These are phyloP conservation scores for Troides aeacus DNA, from an alignment of 2,888 invertebrate genomes.

Conservation along the genomic window DNA sequence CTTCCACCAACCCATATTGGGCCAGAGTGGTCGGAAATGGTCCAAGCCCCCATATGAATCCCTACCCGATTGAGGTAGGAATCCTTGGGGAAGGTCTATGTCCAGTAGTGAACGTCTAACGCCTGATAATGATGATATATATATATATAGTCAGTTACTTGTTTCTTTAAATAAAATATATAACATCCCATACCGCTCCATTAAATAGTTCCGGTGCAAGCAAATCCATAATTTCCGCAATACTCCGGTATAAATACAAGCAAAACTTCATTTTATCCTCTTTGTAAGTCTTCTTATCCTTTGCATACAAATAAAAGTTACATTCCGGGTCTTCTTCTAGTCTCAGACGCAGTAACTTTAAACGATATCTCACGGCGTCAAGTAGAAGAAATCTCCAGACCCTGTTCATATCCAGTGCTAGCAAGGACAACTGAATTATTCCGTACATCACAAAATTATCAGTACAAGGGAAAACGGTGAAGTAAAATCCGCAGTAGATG, in stretches of 20 bases:
- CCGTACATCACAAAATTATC: constrained; percentile 41
- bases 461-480: constrained; percentile 45
- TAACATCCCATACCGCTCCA: constrained; percentile 49
- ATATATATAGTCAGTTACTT: neutral
- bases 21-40: too few relatives aligned
- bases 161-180: neutral
- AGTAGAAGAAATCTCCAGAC: constrained; percentile 54
- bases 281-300: constrained; percentile 52
- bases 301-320: constrained; percentile 58
- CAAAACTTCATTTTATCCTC: constrained; percentile 58
- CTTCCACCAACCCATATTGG: too few relatives aligned
- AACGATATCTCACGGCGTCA: constrained; percentile 55
- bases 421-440: constrained; percentile 50
- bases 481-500: constrained; percentile 48
- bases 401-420: constrained; percentile 53
- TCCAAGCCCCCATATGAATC: too few relatives aligned
- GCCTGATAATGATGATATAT: too few relatives aligned
- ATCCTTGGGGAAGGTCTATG: too few relatives aligned
- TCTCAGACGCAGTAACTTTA: constrained; percentile 53
- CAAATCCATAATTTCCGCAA: constrained; percentile 58
- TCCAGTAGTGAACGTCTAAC: too few relatives aligned
- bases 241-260: constrained; percentile 52
- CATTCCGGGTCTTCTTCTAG: constrained; percentile 53
- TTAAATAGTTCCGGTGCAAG: constrained; percentile 57
- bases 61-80: too few relatives aligned